Percentiles rank a stretch among this genome's conserved stretches.
Evolutionary conservation across 2,113 vertebrate genomes (phyloP).

Genomic region (Porphyrio hochstetteri): DNA sequence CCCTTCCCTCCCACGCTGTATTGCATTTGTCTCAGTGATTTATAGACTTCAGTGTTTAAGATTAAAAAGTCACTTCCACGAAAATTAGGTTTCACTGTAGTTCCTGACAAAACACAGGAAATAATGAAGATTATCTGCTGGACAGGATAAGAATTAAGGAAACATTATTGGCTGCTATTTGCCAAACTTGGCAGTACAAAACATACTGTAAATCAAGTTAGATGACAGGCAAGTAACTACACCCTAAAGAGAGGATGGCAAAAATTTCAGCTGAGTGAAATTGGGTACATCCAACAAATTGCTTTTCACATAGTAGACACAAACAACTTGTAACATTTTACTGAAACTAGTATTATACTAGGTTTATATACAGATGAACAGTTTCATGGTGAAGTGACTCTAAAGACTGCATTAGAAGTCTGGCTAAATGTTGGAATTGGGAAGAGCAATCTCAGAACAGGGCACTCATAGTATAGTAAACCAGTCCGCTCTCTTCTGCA

Average conservation of each 20-base stretch:
- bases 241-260: background rate
- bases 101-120: background rate
- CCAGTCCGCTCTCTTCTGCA: background rate
- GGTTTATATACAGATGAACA: background rate
- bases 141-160: background rate
- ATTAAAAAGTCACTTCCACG: background rate
- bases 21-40: background rate
- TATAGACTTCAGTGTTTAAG: background rate
- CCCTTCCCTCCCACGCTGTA: background rate
- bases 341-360: background rate
- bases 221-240: background rate
- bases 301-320: background rate
- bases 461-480: background rate
- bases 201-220: background rate
- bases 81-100: background rate
- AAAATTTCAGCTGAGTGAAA: background rate
- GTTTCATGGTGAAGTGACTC: background rate
- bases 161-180: background rate
- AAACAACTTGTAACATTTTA: background rate
- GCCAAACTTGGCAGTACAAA: background rate
- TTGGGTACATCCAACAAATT: background rate
- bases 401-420: background rate
- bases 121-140: background rate
- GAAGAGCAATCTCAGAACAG: background rate
- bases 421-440: background rate